phyloP scores from a whole-genome alignment of 1,140 invertebrate species.

The Laupala kohalensis region DNA sequence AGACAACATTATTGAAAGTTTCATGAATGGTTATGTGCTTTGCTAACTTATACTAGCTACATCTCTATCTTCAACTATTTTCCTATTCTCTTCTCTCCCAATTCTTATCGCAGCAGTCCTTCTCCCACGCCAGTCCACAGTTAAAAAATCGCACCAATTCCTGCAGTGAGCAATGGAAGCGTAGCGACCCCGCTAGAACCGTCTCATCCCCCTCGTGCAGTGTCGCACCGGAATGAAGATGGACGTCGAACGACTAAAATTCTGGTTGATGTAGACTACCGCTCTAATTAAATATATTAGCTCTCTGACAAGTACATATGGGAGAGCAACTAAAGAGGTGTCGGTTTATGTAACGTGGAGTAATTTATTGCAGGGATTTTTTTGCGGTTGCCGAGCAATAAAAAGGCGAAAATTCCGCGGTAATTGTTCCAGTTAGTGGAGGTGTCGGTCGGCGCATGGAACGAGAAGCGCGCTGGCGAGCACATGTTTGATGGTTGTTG shows the following conservation, averaged over 20 bases:
- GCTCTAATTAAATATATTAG: background rate
- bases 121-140: background rate
- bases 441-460: too few species aligned
- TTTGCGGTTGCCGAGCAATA: background rate
- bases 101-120: background rate
- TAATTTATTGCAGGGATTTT: background rate
- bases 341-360: background rate
- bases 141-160: background rate
- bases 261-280: background rate
- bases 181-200: too few species aligned
- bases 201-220: background rate
- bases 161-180: too few species aligned
- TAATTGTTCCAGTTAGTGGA: too few species aligned
- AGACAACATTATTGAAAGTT: too few species aligned
- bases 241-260: background rate
- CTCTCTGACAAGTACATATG: background rate
- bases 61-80: background rate
- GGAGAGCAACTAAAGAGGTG: background rate
- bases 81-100: background rate
- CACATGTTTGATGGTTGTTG: too few species aligned
- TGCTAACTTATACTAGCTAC: too few species aligned
- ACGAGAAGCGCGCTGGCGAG: too few species aligned
- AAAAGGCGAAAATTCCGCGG: too few species aligned
- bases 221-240: background rate
- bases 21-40: too few species aligned